phyloP scores from a whole-genome alignment of 2,113 vertebrate species.

The Rousettus leschenaultii region DNA sequence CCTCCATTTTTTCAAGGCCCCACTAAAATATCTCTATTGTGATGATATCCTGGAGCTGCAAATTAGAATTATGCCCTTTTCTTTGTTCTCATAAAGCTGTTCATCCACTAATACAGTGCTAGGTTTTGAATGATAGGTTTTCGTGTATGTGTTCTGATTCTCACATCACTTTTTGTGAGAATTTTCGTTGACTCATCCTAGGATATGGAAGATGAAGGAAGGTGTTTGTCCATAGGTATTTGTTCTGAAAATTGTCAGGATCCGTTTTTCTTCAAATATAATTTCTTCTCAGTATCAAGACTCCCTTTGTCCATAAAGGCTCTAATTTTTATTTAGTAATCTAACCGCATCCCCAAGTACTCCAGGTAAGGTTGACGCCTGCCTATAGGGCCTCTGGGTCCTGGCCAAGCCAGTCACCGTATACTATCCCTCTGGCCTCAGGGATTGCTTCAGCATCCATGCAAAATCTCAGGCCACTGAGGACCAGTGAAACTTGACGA shows the following conservation, averaged over 20 bases:
- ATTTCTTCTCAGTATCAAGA: neutral
- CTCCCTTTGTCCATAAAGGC: neutral
- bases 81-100: constrained; percentile 4
- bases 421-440: neutral
- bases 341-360: too few species aligned
- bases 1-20: neutral
- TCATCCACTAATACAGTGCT: neutral
- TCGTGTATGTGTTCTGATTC: neutral
- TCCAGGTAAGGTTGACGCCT: neutral
- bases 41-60: neutral
- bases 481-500: neutral
- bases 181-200: neutral
- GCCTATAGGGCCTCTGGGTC: neutral
- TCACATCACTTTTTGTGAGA: neutral
- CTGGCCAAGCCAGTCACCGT: neutral
- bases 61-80: neutral
- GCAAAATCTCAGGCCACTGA: neutral
- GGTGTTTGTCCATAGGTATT: neutral
- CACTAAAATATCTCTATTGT: neutral
- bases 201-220: neutral
- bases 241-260: neutral
- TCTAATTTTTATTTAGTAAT: neutral
- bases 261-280: neutral
- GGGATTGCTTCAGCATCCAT: neutral
- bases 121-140: neutral